Conservation (phyloP, 2,888 invertebrate genomes). For the Drosophila paranaensis region DNA sequence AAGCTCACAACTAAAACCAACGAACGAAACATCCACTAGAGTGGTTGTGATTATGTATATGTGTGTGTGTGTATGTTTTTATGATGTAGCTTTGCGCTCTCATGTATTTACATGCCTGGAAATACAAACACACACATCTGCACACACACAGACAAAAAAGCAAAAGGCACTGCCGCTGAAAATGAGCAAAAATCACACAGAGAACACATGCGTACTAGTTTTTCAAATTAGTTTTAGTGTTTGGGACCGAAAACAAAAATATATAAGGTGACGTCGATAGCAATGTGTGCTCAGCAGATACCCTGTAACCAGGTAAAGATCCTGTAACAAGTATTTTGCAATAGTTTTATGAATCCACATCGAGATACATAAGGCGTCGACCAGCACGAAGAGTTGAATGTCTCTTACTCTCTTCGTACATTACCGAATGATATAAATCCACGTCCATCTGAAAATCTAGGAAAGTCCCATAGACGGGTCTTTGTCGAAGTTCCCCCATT, state of each 20-base stretch:
- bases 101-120: conserved; percentile 64
- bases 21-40: conserved; percentile 72
- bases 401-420: no score
- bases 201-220: conserved; percentile 67
- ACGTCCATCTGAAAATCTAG: no score
- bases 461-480: no score
- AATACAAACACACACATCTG: conserved; percentile 32
- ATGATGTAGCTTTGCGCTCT: conserved; percentile 31
- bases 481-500: no score
- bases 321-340: no score
- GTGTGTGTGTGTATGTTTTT: conserved; percentile 18
- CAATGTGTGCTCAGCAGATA: not conserved
- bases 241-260: conserved; percentile 31
- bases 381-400: not conserved
- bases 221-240: conserved; percentile 76
- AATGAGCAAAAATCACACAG: conserved; percentile 60
- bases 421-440: no score
- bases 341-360: no score
- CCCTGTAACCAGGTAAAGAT: not conserved
- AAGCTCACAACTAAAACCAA: conserved; percentile 77
- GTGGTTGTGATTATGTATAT: conserved; percentile 33
- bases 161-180: conserved; percentile 41
- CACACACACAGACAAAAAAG: conserved; percentile 14
- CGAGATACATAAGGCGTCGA: no score
- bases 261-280: not conserved